These are phyloP conservation scores for Falco rusticolus DNA, from an alignment of 2,797 vertebrate species.

Conservation along the genomic window DNA sequence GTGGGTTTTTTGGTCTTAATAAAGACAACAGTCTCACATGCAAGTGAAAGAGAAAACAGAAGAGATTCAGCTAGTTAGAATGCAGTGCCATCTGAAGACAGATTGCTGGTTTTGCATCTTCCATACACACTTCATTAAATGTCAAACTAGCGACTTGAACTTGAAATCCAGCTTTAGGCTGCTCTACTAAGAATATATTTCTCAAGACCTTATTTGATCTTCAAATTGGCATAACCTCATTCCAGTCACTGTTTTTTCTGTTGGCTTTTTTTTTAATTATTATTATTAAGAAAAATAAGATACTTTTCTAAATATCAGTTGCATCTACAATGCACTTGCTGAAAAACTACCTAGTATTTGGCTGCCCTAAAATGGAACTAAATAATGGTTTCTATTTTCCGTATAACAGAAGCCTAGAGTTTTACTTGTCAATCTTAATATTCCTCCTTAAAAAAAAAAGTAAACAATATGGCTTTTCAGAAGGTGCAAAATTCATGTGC, in stretches of 20 bases:
- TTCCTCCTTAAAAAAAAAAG: accelerated
- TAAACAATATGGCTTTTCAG: neutral
- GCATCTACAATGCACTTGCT: neutral
- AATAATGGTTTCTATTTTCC: neutral
- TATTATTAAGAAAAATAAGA: neutral
- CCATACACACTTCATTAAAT: neutral
- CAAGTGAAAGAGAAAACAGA: neutral
- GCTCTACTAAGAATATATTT: neutral
- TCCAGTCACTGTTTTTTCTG: neutral
- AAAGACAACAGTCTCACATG: neutral
- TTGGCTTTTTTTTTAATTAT: neutral
- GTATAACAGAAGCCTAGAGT: neutral
- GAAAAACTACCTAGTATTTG: neutral
- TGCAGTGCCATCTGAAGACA: neutral
- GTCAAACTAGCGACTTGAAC: neutral
- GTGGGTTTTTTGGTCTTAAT: neutral
- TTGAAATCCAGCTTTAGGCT: neutral
- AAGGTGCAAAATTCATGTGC: neutral
- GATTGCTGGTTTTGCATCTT: neutral
- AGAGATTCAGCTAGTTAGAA: neutral
- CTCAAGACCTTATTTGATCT: neutral
- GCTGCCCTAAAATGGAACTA: neutral
- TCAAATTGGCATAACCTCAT: neutral
- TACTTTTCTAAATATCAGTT: neutral
- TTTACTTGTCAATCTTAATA: neutral